Evolutionary conservation across 2,113 vertebrate genomes (phyloP).

Genomic region (Calidris pugnax): DNA sequence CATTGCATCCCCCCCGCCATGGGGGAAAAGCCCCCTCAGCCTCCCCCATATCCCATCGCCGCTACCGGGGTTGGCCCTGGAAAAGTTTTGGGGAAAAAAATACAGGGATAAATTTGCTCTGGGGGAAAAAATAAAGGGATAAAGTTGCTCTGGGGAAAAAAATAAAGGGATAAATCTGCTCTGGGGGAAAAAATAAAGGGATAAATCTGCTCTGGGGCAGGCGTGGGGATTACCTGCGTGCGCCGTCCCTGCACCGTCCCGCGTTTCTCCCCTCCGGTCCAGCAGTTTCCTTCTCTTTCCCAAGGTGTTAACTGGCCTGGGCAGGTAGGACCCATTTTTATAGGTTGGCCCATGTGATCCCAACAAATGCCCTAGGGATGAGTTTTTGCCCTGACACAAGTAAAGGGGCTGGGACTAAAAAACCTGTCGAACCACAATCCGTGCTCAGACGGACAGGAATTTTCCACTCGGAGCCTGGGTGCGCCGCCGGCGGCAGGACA

Average conservation of each 20-base stretch:
- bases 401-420: slow-evolving; percentile 31
- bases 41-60: accelerated
- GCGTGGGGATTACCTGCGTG: neutral
- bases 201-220: accelerated
- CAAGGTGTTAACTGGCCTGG: neutral
- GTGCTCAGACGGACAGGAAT: slow-evolving; percentile 24
- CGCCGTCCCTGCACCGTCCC: neutral
- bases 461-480: slow-evolving; percentile 58
- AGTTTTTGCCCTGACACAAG: slow-evolving; percentile 53
- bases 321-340: slow-evolving; percentile 51
- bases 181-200: accelerated
- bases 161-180: accelerated
- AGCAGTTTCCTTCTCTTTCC: neutral
- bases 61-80: accelerated
- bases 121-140: accelerated
- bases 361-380: slow-evolving; percentile 67
- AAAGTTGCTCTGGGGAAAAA: accelerated
- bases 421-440: slow-evolving; percentile 70
- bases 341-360: slow-evolving; percentile 64
- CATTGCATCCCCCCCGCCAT: accelerated
- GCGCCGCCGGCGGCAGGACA: neutral
- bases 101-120: accelerated
- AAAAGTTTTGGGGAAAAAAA: accelerated
- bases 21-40: neutral
- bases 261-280: neutral